These are phyloP conservation scores for Porites evermanni DNA, from an alignment of 92 coral and sea anemone genomes.

Conservation along the genomic window DNA sequence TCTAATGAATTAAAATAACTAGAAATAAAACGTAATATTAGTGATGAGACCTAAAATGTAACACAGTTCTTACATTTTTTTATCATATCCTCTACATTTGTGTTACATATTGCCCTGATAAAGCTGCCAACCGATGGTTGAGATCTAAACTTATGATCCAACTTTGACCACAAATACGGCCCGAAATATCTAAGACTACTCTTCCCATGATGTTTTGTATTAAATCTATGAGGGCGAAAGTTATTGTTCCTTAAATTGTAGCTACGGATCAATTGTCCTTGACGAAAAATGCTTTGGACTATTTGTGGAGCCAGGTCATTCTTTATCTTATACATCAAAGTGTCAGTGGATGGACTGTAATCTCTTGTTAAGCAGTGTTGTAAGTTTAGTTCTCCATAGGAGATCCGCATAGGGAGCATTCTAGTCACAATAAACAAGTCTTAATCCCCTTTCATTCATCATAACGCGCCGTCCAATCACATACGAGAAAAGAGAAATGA, in stretches of 20 bases:
- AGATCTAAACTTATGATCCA: neutral
- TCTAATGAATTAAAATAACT: too few species aligned
- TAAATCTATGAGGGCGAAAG: neutral
- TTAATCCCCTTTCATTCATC: too few species aligned
- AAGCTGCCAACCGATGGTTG: neutral
- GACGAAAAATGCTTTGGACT: neutral
- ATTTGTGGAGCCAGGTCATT: neutral
- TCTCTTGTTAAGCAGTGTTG: conserved; percentile 1
- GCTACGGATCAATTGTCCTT: neutral
- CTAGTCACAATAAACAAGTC: neutral
- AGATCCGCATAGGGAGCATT: neutral
- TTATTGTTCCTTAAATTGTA: neutral
- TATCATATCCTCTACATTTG: neutral
- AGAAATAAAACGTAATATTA: too few species aligned
- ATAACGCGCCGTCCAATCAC: too few species aligned
- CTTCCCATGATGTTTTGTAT: neutral
- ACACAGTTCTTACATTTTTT: neutral
- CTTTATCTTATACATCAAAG: neutral
- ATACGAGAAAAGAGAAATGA: too few species aligned
- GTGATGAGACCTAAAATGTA: neutral
- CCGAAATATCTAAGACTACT: neutral
- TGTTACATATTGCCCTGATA: neutral
- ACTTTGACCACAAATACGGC: too few species aligned
- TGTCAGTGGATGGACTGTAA: neutral
- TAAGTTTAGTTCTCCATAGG: neutral